These are phyloP conservation scores for Aphidius ervi DNA, from an alignment of 1,140 invertebrate genomes.

Conservation along the genomic window DNA sequence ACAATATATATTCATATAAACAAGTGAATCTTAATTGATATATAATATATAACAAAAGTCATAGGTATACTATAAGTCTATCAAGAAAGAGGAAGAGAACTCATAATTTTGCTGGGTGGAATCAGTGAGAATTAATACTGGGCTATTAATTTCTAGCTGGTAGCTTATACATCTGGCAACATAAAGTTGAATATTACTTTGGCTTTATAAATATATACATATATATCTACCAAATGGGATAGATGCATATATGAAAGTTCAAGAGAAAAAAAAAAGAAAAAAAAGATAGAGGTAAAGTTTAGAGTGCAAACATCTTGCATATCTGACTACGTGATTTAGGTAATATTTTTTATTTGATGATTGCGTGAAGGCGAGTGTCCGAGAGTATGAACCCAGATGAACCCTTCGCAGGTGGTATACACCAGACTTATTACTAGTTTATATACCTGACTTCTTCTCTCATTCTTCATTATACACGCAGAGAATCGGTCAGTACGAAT, in stretches of 20 bases:
- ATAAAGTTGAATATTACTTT: constrained; percentile 8
- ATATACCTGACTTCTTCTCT: constrained; percentile 17
- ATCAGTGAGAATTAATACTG: constrained; percentile 51
- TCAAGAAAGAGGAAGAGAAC: constrained; percentile 27
- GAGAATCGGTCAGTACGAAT: constrained; percentile 43
- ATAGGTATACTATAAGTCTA: neutral
- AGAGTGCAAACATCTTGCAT: constrained; percentile 17
- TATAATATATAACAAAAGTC: neutral
- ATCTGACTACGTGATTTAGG: constrained; percentile 43
- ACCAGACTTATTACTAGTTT: constrained; percentile 29
- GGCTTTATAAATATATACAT: neutral
- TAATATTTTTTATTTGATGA: constrained; percentile 15
- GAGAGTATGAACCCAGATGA: constrained; percentile 28
- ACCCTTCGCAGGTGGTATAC: constrained; percentile 31
- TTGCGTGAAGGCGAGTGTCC: constrained; percentile 6
- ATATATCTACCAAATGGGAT: no score
- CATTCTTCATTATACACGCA: constrained; percentile 26
- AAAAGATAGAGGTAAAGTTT: constrained; percentile 4
- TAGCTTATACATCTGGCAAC: constrained; percentile 12
- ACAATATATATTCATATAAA: no score
- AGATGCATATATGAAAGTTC: neutral
- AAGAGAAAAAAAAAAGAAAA: neutral
- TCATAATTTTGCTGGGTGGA: constrained; percentile 45
- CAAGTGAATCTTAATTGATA: no score
- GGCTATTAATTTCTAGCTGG: constrained; percentile 47